Evolutionary conservation across 1,140 invertebrate species (phyloP).

Genomic region (Leptopilina clavipes): DNA sequence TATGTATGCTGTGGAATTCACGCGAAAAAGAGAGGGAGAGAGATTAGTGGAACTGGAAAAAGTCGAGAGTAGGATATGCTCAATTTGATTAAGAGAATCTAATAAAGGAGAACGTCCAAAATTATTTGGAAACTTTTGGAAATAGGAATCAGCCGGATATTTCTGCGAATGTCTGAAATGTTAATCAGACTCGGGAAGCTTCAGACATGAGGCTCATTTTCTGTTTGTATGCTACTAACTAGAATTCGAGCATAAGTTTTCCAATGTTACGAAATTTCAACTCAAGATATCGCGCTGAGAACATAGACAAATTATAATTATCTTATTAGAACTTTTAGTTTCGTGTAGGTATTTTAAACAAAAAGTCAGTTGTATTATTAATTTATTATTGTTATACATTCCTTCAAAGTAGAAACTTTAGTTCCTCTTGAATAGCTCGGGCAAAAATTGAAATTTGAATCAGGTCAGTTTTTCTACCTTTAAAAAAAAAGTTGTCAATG

Average conservation of each 20-base stretch:
- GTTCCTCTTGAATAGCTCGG: too few relatives aligned
- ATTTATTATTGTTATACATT: too few relatives aligned
- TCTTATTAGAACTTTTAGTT: neutral
- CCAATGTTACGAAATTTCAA: neutral
- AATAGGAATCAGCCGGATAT: constrained; percentile 23
- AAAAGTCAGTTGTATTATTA: too few relatives aligned
- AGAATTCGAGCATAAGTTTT: constrained; percentile 11
- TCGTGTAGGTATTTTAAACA: too few relatives aligned
- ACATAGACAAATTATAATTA: neutral
- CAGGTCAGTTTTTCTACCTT: too few relatives aligned
- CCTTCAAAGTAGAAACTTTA: too few relatives aligned
- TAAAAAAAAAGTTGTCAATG: too few relatives aligned
- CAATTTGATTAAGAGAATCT: constrained; percentile 34
- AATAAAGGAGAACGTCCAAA: constrained; percentile 11
- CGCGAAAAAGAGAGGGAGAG: constrained; percentile 21
- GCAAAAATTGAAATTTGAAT: too few relatives aligned
- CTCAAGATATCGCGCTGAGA: neutral
- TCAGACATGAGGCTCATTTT: neutral
- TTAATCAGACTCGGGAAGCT: constrained; percentile 3
- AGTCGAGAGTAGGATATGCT: constrained; percentile 28
- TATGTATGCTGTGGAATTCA: too few relatives aligned
- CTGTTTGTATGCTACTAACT: neutral
- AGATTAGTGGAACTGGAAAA: neutral
- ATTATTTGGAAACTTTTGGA: constrained; percentile 21
- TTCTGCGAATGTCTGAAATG: constrained; percentile 25